Conservation (phyloP, 2,888 invertebrate genomes). For the Cylloceria caligata region DNA sequence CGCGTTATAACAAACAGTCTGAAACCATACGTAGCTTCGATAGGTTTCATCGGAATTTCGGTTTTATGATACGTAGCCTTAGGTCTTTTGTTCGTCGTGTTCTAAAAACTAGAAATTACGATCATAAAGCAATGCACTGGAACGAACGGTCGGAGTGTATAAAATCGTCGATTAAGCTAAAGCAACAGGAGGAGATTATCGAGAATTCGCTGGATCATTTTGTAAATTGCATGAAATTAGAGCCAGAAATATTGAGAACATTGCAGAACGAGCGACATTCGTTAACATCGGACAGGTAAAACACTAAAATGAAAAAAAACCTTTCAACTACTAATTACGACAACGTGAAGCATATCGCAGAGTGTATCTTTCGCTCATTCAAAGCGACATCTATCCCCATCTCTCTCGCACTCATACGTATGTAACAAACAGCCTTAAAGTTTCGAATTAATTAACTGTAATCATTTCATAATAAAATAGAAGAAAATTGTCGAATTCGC, state of each 20-base stretch:
- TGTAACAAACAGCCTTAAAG: neutral
- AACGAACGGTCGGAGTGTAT: slow-evolving; percentile 70
- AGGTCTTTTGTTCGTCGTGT: neutral
- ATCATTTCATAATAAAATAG: slow-evolving; percentile 24
- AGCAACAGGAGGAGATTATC: slow-evolving; percentile 78
- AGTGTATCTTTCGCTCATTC: no score
- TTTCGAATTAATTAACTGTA: slow-evolving; percentile 41
- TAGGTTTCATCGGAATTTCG: slow-evolving; percentile 2
- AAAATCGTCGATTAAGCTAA: slow-evolving; percentile 76
- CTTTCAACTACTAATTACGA: neutral
- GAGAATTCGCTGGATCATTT: slow-evolving; percentile 76
- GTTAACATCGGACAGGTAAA: slow-evolving; percentile 75
- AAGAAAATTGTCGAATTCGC: slow-evolving; percentile 47
- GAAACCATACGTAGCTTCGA: neutral
- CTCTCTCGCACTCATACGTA: no score
- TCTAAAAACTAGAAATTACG: neutral
- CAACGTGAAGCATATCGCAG: no score
- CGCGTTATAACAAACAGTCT: slow-evolving; percentile 17
- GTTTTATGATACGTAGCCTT: neutral
- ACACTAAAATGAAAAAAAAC: slow-evolving; percentile 25
- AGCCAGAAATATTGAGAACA: slow-evolving; percentile 70
- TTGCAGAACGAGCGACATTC: slow-evolving; percentile 72
- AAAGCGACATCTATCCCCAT: no score
- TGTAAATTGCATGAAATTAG: slow-evolving; percentile 76
- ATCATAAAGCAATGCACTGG: slow-evolving; percentile 57